A percentile compares a stretch with the other conserved stretches of the same genome.
These are phyloP conservation scores for Zoanthus gigantus DNA, from an alignment of 92 coral and sea anemone species.

Conservation along the genomic window DNA sequence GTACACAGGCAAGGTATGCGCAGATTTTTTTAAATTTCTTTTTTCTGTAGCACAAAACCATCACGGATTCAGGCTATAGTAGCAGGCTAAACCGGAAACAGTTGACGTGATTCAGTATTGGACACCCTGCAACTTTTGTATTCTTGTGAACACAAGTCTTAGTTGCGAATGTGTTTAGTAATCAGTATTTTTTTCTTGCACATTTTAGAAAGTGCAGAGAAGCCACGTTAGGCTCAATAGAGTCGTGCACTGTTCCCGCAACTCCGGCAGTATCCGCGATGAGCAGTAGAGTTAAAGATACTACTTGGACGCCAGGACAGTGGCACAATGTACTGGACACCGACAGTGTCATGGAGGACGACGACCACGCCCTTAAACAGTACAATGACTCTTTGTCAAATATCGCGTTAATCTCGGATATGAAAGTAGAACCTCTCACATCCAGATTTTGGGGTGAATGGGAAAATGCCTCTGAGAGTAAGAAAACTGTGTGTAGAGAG, in stretches of 20 bases:
- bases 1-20: conserved; percentile 25
- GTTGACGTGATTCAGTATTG: conserved; percentile 7
- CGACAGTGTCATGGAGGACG: conserved; percentile 39
- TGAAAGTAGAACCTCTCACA: conserved; percentile 59
- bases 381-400: conserved; percentile 53
- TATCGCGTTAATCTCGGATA: conserved; percentile 50
- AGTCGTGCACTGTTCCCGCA: conserved; percentile 12
- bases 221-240: conserved; percentile 7
- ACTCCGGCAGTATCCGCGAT: conserved; percentile 19
- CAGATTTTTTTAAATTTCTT: conserved; percentile 11
- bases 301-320: conserved; percentile 59
- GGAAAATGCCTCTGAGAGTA: conserved; percentile 49
- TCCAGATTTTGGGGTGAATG: conserved; percentile 49
- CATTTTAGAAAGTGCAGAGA: conserved; percentile 12
- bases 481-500: conserved; percentile 56
- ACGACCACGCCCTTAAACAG: conserved; percentile 37
- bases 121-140: not conserved
- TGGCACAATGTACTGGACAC: conserved; percentile 40
- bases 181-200: not conserved
- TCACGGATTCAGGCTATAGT: not conserved
- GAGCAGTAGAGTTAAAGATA: conserved; percentile 16
- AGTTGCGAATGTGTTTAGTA: not conserved
- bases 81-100: not conserved
- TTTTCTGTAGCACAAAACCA: conserved; percentile 16
- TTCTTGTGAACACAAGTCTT: not conserved